Evolutionary conservation across 2,888 invertebrate species (phyloP).

Genomic region (Theretra japonica): DNA sequence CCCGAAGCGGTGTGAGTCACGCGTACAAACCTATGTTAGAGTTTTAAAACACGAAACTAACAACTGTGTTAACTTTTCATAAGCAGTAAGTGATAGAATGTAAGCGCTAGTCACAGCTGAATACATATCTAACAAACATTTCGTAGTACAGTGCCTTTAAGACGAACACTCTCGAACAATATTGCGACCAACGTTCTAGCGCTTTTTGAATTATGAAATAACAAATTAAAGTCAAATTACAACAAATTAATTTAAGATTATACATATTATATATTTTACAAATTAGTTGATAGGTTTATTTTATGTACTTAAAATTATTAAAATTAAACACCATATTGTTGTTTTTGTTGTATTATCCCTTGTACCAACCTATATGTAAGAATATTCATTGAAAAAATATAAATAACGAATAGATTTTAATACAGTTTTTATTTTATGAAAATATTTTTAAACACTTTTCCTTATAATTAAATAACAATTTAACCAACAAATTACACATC

Average conservation of each 20-base stretch:
- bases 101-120: slow-evolving; percentile 80
- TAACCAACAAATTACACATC: neutral
- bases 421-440: slow-evolving; percentile 1
- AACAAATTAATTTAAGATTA: slow-evolving; percentile 84
- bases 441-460: neutral
- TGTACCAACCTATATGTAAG: neutral
- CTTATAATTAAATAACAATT: slow-evolving; percentile 1
- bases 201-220: slow-evolving; percentile 73
- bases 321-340: slow-evolving; percentile 74
- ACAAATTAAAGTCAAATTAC: slow-evolving; percentile 82
- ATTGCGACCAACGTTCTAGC: slow-evolving; percentile 74
- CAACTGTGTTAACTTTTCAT: slow-evolving; percentile 77
- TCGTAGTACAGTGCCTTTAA: slow-evolving; percentile 73
- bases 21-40: slow-evolving; percentile 58
- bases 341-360: slow-evolving; percentile 45
- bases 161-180: slow-evolving; percentile 70
- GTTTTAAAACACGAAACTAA: slow-evolving; percentile 65
- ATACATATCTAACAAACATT: slow-evolving; percentile 64
- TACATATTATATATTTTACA: slow-evolving; percentile 85
- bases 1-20: slow-evolving; percentile 84
- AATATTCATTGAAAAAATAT: neutral
- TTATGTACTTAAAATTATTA: slow-evolving; percentile 85
- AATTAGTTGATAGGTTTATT: slow-evolving; percentile 84
- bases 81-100: slow-evolving; percentile 79
- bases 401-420: neutral